Evolutionary conservation across 2,797 vertebrate species (phyloP).

Genomic region (Sardinella longiceps): DNA sequence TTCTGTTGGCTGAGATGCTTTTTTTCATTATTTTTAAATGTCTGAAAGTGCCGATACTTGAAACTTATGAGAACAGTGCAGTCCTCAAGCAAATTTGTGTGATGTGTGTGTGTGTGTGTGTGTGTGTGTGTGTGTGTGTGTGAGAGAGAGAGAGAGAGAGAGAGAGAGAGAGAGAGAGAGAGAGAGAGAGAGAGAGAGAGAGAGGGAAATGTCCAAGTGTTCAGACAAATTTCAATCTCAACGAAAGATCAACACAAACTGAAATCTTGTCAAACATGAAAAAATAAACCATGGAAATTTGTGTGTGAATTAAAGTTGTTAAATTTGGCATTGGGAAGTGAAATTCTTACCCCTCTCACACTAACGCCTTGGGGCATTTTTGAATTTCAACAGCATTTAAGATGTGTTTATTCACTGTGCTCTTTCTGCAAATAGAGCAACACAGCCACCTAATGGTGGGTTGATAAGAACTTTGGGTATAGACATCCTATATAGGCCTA

Average conservation of each 20-base stretch:
- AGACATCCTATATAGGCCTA: not conserved
- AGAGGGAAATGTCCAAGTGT: not conserved
- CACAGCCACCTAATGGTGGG: slow-evolving; percentile 28
- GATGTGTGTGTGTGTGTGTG: not conserved
- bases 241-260: not conserved
- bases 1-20: slow-evolving; percentile 28
- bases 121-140: not conserved
- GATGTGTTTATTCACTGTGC: not conserved
- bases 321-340: not conserved
- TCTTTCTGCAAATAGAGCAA: not conserved
- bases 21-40: slow-evolving; percentile 26
- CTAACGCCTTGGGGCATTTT: slow-evolving; percentile 9
- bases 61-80: slow-evolving; percentile 4
- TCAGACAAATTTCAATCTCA: not conserved
- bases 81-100: not conserved
- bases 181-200: not conserved
- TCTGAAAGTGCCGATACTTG: slow-evolving; percentile 23
- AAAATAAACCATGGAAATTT: slow-evolving; percentile 11
- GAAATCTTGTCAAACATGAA: slow-evolving; percentile 18
- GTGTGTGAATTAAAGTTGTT: not conserved
- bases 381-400: not conserved
- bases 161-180: not conserved
- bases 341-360: not conserved
- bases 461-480: not conserved
- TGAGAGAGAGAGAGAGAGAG: not conserved